Percentiles rank a stretch among this genome's conserved stretches.
These are phyloP conservation scores for Axinella damicornis DNA, from an alignment of 37 sponge, comb jelly and placozoan species.

Conservation along the genomic window DNA sequence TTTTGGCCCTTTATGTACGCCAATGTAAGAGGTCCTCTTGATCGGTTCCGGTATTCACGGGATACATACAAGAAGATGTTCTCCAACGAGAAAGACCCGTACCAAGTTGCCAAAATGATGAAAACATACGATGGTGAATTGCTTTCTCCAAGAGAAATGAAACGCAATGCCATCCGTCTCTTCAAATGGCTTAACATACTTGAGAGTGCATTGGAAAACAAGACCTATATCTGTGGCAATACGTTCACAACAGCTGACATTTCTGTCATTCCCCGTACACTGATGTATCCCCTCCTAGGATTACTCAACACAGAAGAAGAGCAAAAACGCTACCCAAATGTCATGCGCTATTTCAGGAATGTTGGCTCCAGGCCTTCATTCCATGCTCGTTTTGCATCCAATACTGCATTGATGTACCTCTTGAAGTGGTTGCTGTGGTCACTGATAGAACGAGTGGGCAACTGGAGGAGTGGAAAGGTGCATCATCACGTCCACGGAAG, in stretches of 20 bases:
- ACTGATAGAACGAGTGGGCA: not conserved
- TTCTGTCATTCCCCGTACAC: constrained; percentile 6
- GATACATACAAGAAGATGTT: not conserved
- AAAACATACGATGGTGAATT: constrained; percentile 4
- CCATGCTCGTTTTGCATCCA: not conserved
- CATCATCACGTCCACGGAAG: not conserved
- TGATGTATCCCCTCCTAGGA: not conserved
- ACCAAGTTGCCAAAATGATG: constrained; percentile 1
- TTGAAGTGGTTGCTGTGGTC: not conserved
- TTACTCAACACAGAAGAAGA: not conserved
- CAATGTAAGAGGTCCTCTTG: not conserved
- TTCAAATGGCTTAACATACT: constrained; percentile 5
- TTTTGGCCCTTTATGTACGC: constrained; percentile 17
- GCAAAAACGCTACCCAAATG: not conserved
- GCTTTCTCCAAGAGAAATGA: constrained; percentile 9
- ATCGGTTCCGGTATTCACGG: not conserved
- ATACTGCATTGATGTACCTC: not conserved
- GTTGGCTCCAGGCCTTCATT: not conserved
- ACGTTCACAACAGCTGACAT: not conserved
- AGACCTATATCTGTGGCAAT: not conserved
- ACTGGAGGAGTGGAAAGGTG: not conserved
- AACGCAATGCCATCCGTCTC: not conserved
- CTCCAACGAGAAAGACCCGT: not conserved
- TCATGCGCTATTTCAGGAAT: not conserved
- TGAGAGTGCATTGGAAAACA: not conserved